Evolutionary conservation across 2,113 vertebrate species (phyloP).

Genomic region (Prionailurus bengalensis): DNA sequence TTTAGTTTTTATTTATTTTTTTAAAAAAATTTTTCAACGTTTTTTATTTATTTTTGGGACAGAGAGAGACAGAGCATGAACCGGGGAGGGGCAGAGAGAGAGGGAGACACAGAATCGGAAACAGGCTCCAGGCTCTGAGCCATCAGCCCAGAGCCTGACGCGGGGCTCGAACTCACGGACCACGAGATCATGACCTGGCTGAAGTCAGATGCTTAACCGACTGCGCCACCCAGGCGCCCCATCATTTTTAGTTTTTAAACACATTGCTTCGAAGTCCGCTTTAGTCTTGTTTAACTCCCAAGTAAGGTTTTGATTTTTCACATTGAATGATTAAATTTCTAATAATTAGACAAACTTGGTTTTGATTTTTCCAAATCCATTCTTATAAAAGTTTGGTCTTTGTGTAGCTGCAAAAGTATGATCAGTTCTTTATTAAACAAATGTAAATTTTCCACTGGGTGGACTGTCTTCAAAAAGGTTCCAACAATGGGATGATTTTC

Average conservation of each 20-base stretch:
- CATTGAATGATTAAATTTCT: background rate
- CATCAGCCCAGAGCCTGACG: too few species aligned
- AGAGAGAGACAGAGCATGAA: too few species aligned
- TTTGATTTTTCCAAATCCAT: background rate
- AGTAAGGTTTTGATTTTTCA: background rate
- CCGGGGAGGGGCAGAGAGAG: too few species aligned
- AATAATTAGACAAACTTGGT: background rate
- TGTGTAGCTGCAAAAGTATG: background rate
- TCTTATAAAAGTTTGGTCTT: conserved; percentile 31
- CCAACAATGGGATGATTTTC: background rate
- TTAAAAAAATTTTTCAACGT: too few species aligned
- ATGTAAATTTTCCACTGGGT: background rate
- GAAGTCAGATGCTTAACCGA: too few species aligned
- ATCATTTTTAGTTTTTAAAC: background rate
- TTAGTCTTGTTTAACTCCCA: background rate
- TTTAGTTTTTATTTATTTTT: background rate
- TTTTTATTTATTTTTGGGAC: too few species aligned
- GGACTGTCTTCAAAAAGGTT: background rate
- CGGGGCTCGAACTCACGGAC: too few species aligned
- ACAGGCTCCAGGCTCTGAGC: too few species aligned
- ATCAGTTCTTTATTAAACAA: background rate
- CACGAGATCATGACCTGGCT: too few species aligned
- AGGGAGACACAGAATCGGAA: too few species aligned
- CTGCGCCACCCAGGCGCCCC: too few species aligned
- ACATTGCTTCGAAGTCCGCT: background rate